Evolutionary conservation across 2,797 vertebrate species (phyloP), one percentile per base, ranked within the genome.

Genomic region (Anguilla marmorata): DNA sequence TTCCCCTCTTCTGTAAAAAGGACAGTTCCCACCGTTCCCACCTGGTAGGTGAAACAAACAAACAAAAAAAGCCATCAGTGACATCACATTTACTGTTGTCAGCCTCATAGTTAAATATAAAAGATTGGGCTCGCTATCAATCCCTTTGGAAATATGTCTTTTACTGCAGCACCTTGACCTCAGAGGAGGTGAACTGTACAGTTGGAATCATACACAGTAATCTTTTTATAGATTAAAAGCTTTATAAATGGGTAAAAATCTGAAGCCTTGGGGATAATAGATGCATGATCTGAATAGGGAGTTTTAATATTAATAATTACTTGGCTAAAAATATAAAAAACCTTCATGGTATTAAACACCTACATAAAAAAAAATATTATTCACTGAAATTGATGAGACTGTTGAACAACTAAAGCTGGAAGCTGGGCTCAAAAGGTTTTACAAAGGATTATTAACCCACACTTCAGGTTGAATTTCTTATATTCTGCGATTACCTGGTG

Each of bases 1-100:
- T 91, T 91, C 84, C 50, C 90, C 88, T 92, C 90, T 86, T 89
- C 90, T 91, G 92, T 91, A 88, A 89, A 93, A 94, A 91, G 93
- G 94, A 93, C 94, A 94, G 94, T 92, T 88, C 90, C 83, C 86
- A 88, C 90, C 86, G 66, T 88, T 91, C 72, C 82, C 93, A 92
- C 94, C 95, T 95, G 16, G 90, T 88, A 85, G 63, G 37, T 80
- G 52, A 3, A 86, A 58, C 74, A 83, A 76, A n/a, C 84, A 86
- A 60, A 50, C 63, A 41, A 54, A 84, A 66, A 41, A n/a, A n/a
- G 86, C 90, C 89, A 89, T 89, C 89, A 88, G 24, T 41, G 16
- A 85, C 52, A 48, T 11, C 21, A 82, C 2, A 82, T 21, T 7
- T n/a, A 19, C 85, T 89, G 8, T 37, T 56, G 56, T 45, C 56